Conservation (phyloP, 2,797 vertebrate genomes). For the Erpetoichthys calabaricus region DNA sequence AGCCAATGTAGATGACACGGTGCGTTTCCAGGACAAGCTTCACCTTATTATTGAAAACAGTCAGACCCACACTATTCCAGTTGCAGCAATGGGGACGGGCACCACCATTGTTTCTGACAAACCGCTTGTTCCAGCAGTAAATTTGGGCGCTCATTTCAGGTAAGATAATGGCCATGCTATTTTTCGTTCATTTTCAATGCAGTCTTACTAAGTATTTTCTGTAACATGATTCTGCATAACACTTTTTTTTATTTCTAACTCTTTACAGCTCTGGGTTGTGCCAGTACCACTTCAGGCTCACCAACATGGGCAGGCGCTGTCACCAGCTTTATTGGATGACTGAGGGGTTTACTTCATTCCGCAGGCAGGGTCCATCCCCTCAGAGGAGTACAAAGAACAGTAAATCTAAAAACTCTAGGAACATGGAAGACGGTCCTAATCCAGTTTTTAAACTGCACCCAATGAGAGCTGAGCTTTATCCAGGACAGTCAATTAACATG, state of each 20-base stretch:
- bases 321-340: slow-evolving; percentile 68
- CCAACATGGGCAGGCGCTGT: slow-evolving; percentile 55
- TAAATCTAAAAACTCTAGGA: slow-evolving; percentile 9
- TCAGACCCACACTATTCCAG: slow-evolving; percentile 28
- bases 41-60: slow-evolving; percentile 47
- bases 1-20: slow-evolving; percentile 55
- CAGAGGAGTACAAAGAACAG: slow-evolving; percentile 6
- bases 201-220: no score
- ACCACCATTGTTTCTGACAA: slow-evolving; percentile 63
- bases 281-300: slow-evolving; percentile 62
- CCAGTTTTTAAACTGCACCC: slow-evolving; percentile 57
- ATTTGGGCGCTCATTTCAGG: slow-evolving; percentile 64
- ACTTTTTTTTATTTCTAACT: slow-evolving; percentile 1
- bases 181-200: no score
- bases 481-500: slow-evolving; percentile 50
- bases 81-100: slow-evolving; percentile 57
- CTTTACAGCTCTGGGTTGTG: slow-evolving; percentile 46
- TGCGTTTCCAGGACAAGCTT: slow-evolving; percentile 48
- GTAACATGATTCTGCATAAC: no score
- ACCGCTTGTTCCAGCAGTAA: slow-evolving; percentile 54
- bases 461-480: slow-evolving; percentile 47
- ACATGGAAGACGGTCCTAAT: background rate
- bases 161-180: slow-evolving; percentile 19
- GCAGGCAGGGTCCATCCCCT: slow-evolving; percentile 9
- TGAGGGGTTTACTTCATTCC: slow-evolving; percentile 29